Evolutionary conservation across 37 sponge, comb jelly and placozoan species (phyloP).

Genomic region (Haliclona indistincta): DNA sequence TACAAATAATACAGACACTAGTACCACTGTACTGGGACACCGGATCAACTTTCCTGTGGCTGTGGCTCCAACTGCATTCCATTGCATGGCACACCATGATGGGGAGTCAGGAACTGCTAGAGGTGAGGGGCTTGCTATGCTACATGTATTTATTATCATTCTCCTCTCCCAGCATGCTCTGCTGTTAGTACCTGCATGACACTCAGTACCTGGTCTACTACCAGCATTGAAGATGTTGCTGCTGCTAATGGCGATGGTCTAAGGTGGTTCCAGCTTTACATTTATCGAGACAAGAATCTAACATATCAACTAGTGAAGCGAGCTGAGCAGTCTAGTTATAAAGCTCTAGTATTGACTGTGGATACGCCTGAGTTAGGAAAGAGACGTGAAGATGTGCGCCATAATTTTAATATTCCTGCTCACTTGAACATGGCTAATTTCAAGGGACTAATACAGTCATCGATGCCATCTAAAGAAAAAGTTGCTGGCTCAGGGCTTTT

Average conservation of each 20-base stretch:
- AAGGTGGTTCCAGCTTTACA: constrained; percentile 62
- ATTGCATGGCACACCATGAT: constrained; percentile 84
- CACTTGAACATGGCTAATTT: constrained; percentile 79
- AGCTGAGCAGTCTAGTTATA: constrained; percentile 41
- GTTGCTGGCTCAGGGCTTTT: constrained; percentile 38
- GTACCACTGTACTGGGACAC: constrained; percentile 59
- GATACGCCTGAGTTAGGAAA: constrained; percentile 20
- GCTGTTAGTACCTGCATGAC: constrained; percentile 43
- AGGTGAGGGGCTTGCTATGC: constrained; percentile 29
- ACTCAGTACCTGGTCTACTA: constrained; percentile 39
- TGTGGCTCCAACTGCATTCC: constrained; percentile 91
- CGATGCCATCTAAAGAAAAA: constrained; percentile 1
- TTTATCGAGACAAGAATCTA: constrained; percentile 10
- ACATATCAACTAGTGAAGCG: constrained; percentile 29
- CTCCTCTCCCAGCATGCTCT: constrained; percentile 28
- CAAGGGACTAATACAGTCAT: neutral
- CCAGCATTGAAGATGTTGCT: constrained; percentile 53
- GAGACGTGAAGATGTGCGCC: neutral
- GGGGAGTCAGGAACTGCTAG: constrained; percentile 88
- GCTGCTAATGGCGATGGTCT: constrained; percentile 13
- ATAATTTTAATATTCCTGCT: constrained; percentile 20
- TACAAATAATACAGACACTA: constrained; percentile 54
- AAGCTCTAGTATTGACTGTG: constrained; percentile 61
- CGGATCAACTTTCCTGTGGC: constrained; percentile 74
- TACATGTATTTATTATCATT: neutral